Evolutionary conservation across 2,888 invertebrate species (phyloP).

Genomic region (Cephonodes hylas): DNA sequence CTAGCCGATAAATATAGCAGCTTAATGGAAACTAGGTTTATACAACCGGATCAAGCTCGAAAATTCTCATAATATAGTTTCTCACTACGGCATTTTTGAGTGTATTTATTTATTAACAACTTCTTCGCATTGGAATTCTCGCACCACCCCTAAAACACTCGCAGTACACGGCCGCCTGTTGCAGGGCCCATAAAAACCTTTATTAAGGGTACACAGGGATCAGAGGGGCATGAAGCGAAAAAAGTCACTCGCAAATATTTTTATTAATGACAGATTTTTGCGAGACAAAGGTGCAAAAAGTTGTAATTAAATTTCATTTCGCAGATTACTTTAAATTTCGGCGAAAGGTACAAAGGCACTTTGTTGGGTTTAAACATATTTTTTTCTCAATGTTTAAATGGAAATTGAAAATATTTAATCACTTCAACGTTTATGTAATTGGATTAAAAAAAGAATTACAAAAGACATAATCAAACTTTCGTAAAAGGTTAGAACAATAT

Average conservation of each 20-base stretch:
- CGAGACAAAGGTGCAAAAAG: constrained; percentile 20
- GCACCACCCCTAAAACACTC: not conserved
- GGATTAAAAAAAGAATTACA: too few species aligned
- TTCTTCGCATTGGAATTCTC: not conserved
- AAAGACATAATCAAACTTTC: not conserved
- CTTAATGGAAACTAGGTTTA: too few species aligned
- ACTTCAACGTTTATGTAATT: too few species aligned
- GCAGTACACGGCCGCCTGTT: constrained; percentile 40
- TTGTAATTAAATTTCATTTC: constrained; percentile 5
- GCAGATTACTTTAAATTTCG: not conserved
- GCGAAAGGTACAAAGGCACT: not conserved
- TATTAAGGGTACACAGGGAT: constrained; percentile 41
- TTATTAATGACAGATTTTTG: constrained; percentile 12
- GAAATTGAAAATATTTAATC: too few species aligned
- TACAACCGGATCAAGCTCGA: too few species aligned
- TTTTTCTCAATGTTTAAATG: not conserved
- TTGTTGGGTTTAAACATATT: not conserved
- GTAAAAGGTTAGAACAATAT: not conserved
- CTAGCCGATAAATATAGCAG: too few species aligned
- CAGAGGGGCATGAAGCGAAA: constrained; percentile 31
- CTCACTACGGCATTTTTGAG: too few species aligned
- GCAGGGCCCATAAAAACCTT: constrained; percentile 44
- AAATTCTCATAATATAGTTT: too few species aligned
- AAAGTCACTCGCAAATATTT: constrained; percentile 32
- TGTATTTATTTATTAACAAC: not conserved